phyloP scores from a whole-genome alignment of 2,797 vertebrate genomes.

The Enteromius viviparus region DNA sequence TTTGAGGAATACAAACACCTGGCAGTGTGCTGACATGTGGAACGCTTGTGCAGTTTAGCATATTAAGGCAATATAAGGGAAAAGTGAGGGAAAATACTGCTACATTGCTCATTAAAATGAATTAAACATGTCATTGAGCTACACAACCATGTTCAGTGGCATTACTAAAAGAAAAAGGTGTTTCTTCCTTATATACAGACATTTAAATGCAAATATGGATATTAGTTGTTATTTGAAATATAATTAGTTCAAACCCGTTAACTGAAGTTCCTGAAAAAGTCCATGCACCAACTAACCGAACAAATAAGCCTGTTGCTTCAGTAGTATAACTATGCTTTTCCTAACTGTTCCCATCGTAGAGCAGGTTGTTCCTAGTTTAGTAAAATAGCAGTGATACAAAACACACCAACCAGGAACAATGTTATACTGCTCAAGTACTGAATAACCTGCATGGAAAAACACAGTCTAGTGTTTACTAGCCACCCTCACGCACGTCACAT shows the following conservation, averaged over 20 bases:
- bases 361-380: conserved; percentile 4
- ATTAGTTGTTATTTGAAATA: neutral
- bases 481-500: conserved; percentile 57
- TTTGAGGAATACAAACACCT: conserved; percentile 9
- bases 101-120: conserved; percentile 24
- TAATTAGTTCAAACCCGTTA: neutral
- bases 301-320: neutral
- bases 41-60: conserved; percentile 30
- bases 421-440: neutral
- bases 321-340: neutral
- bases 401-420: neutral
- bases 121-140: conserved; percentile 31
- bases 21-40: conserved; percentile 41
- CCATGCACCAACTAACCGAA: neutral
- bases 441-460: conserved; percentile 50
- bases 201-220: neutral
- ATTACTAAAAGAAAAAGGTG: neutral
- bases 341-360: neutral
- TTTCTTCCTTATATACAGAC: neutral
- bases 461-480: conserved; percentile 41
- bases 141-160: conserved; percentile 28
- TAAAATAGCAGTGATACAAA: neutral
- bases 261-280: neutral
- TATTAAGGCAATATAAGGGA: conserved; percentile 45
- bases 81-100: conserved; percentile 36